Evolutionary conservation across 2,113 vertebrate species (phyloP).

Genomic region (Alouatta palliata): DNA sequence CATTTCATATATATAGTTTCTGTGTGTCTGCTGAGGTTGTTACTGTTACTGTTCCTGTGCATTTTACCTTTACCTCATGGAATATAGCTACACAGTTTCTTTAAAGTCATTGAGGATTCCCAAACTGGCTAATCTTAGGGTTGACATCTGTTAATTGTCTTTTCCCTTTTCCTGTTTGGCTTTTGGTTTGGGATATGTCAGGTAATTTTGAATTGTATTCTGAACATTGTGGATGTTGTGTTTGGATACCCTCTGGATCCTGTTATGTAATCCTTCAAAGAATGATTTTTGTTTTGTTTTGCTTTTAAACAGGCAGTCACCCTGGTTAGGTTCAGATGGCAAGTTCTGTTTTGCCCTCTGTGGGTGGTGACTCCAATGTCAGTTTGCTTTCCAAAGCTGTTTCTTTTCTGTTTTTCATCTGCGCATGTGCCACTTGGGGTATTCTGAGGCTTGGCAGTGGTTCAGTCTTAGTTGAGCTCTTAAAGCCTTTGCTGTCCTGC

Average conservation of each 20-base stretch:
- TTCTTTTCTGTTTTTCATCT: neutral
- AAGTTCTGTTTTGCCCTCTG: neutral
- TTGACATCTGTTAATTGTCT: neutral
- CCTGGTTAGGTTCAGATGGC: neutral
- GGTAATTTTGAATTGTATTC: neutral
- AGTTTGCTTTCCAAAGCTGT: neutral
- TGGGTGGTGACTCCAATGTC: neutral
- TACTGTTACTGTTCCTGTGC: neutral
- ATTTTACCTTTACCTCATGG: neutral
- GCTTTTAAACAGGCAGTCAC: neutral
- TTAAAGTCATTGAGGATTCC: neutral
- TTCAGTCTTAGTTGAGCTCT: neutral
- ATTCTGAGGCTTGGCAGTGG: neutral
- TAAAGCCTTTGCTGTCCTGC: neutral
- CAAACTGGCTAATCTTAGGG: neutral
- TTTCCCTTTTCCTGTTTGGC: neutral
- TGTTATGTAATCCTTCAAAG: neutral
- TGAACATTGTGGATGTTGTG: neutral
- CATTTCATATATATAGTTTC: neutral
- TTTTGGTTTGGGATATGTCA: neutral
- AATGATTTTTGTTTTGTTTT: neutral
- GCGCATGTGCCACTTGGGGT: accelerated
- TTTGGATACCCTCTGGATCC: neutral
- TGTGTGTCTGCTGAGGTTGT: neutral
- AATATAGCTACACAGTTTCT: neutral